Evolutionary conservation across 2,888 invertebrate genomes (phyloP), one percentile per base, ranked within the genome.

Genomic region (Drosophila robusta): DNA sequence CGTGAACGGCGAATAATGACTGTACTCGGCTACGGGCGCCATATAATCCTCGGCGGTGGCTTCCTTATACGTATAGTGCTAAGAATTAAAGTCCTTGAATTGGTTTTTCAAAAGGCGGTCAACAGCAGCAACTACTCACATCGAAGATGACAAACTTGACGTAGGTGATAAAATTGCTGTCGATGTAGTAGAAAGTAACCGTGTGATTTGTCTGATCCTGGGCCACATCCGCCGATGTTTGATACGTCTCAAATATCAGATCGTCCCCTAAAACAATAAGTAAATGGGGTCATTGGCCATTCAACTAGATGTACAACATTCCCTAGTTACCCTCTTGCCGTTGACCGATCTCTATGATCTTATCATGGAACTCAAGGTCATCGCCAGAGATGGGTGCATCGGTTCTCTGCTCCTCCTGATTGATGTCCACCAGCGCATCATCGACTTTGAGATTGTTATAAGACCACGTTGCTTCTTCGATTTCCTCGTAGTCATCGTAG

Each of bases 101-200:
- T 42, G 52, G 9, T 0, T 16, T n/a, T 12, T 4, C 6, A 32
- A 32, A 1, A 14, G 3, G 1, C 1, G 7, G 1, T 42, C 12
- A 22, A 7, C 2, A 8, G 0, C 11, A 14, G 4, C 0, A 7
- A 6, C 14, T 12, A 90, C 90, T 91, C 70, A 91, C 91, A 68
- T 89, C 83, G 32, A 81, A 82, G 16, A 91, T 67, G 1, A 78
- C 66, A 60, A 91, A 91, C 66, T 89, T 81, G 4, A 88, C 81
- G 62, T 79, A 89, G 4, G 91, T 91, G 50, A 91, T 85, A 39
- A 62, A 90, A 57, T 75, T 67, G 51, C 76, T 89, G 61, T 91
- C 91, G 3, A 91, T 84, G 34, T 88, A 91, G 68, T 91, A 90
- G 66, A 91, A 91, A 3, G 62, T 54, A 3, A 91, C 73, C 0